Evolutionary conservation across 1,140 invertebrate species (phyloP).

Genomic region (Diuraphis noxia): DNA sequence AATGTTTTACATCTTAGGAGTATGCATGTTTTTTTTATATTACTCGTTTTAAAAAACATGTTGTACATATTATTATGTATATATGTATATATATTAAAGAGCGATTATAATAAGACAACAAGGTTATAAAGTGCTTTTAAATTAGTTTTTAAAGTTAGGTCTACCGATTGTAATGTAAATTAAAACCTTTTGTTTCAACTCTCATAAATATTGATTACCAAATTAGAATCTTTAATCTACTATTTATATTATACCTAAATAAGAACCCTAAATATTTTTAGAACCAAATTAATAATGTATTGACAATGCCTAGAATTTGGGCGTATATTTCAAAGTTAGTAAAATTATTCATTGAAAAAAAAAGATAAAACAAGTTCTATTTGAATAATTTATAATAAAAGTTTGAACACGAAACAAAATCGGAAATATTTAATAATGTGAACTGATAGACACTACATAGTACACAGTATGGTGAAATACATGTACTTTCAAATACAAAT

Average conservation of each 20-base stretch:
- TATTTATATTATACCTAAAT: not conserved
- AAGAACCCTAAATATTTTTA: not conserved
- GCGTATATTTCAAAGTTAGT: not conserved
- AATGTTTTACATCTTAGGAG: too few relatives aligned
- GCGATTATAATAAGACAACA: not conserved
- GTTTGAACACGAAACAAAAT: not conserved
- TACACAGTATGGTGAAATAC: not conserved
- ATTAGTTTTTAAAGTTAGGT: constrained; percentile 11
- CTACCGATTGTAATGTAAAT: not conserved
- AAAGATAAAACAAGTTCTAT: not conserved
- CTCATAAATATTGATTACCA: not conserved
- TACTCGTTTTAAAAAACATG: not conserved
- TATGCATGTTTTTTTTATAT: not conserved
- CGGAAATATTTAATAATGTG: not conserved
- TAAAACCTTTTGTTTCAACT: constrained; percentile 1
- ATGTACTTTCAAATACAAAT: not conserved
- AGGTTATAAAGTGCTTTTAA: not conserved
- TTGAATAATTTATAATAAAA: not conserved
- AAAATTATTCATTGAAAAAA: not conserved
- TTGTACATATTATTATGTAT: not conserved
- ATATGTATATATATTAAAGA: not conserved
- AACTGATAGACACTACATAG: not conserved
- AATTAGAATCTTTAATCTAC: not conserved
- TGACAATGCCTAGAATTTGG: not conserved
- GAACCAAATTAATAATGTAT: not conserved